These are phyloP conservation scores for Poecile atricapillus DNA, from an alignment of 2,113 vertebrate genomes.

Conservation along the genomic window DNA sequence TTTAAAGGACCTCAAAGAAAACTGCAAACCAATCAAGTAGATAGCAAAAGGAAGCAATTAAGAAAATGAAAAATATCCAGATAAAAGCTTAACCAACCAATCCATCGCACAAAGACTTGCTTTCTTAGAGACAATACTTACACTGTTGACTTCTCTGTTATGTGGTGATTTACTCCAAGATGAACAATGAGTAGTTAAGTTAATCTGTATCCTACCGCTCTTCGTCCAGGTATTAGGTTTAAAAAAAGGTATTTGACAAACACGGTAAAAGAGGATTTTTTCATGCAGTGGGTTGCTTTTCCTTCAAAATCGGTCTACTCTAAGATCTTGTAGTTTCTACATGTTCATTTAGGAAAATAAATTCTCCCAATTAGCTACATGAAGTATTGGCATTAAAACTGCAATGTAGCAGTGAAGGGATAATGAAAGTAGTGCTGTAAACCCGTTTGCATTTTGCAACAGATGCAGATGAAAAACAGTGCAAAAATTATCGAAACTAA, in stretches of 20 bases:
- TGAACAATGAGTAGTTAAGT: neutral
- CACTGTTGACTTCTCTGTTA: neutral
- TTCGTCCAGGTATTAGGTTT: neutral
- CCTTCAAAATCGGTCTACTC: fast-evolving
- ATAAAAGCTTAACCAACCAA: neutral
- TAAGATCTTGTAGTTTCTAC: neutral
- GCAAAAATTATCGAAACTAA: neutral
- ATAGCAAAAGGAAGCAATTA: neutral
- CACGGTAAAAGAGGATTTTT: fast-evolving
- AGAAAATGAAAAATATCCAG: neutral
- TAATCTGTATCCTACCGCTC: neutral
- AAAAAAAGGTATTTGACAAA: neutral
- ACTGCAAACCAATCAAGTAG: neutral
- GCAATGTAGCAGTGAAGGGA: fast-evolving
- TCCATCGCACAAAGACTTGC: neutral
- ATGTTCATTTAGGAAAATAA: neutral
- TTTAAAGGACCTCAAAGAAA: neutral
- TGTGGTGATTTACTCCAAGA: fast-evolving
- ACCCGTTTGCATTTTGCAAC: neutral
- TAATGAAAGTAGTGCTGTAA: neutral
- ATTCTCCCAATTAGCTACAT: neutral
- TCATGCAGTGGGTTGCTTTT: neutral
- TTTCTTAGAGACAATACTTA: neutral
- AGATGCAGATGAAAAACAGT: neutral
- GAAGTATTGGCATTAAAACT: neutral